Evolutionary conservation across 2,888 invertebrate genomes (phyloP), one percentile per base, ranked within the genome.

Genomic region (Heliothis peltigera): DNA sequence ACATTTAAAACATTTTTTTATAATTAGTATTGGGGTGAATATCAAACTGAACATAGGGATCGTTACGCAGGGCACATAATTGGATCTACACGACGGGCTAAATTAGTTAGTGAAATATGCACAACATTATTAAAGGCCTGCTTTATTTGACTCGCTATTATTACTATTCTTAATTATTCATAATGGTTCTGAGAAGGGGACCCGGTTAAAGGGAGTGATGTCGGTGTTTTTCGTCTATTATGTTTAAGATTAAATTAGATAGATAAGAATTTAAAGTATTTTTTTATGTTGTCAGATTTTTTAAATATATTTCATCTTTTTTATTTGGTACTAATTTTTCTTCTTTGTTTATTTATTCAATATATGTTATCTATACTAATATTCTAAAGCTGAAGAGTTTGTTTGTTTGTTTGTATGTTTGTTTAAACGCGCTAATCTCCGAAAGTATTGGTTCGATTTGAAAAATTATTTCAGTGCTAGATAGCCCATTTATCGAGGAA

Each of bases 41-140:
- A 85, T 76, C 82, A 83, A 86, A 88, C 84, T 81, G 75, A 77
- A 79, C 81, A 80, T 73, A 54, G 77, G 66, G 72, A 80, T 77
- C 69, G 79, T 77, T 71, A 66, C 75, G 70, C 32, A 25, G 68
- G 67, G 82, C 82, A 82, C 83, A 83, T 90, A 92, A 92, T 92
- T 91, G 89, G 89, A 89, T 89, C 87, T 86, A 88, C 89, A 84
- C 83, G 83, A 81, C 76, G 77, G 79, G 77, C 84, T 71, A 89
- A 91, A 92, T 93, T 92, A 91, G 90, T 86, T 85, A 71, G 86
- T 92, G 78, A 92, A 93, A 91, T 92, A 93, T 92, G 88, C 89
- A 91, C 85, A 88, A 79, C 81, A 81, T 89, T 89, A 89, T 86
- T 82, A 83, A 84, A 79, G 83, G 81, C 62, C 78, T 81, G 83